Evolutionary conservation across 2,113 vertebrate genomes (phyloP), one percentile per base, ranked within the genome.

Genomic region (Lepus timidus): DNA sequence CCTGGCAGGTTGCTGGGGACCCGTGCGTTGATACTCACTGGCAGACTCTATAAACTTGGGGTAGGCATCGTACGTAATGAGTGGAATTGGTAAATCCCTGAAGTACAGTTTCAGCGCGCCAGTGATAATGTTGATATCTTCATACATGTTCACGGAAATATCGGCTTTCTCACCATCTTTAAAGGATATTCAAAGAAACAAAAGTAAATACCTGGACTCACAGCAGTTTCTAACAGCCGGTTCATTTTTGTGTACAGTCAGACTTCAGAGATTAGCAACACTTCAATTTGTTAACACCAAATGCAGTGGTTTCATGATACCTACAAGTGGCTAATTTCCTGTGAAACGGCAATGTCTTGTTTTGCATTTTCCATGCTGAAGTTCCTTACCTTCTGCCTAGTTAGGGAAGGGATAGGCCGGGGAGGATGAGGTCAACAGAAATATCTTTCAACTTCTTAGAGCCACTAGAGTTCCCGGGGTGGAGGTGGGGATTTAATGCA

Each of bases 111-210:
- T 99, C 97, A 99, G 99, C 75, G 99, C 99, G 91, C 99, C 99
- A 9, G 99, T 99, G 98, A 99, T 99, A 98, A 99, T 99, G 98
- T 99, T 99, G 98, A 99, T 99, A 98, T 99, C 99, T 98, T 99
- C 99, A 97, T 99, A 99, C 96, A 99, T 98, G 95, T 98, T 99
- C 81, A 99, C 98, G 90, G 99, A 99, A 98, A 99, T 99, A 96
- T 99, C 99, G 31, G 99, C 99, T 97, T 99, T 99, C 97, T 99
- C 99, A 87, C 99, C 99, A 90, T 99, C 99, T 99, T 98, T 96
- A n/a, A 91, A 92, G 68, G 73, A 91, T 36, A 78, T 97, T 96
- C 97, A 97, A 96, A 91, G 88, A 95, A 92, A 95, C 90, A 91
- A 84, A 90, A 82, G 88, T 96, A 90, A 81, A 61, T 68, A 92